Evolutionary conservation across 2,888 invertebrate genomes (phyloP).

Genomic region (Catocala nupta): DNA sequence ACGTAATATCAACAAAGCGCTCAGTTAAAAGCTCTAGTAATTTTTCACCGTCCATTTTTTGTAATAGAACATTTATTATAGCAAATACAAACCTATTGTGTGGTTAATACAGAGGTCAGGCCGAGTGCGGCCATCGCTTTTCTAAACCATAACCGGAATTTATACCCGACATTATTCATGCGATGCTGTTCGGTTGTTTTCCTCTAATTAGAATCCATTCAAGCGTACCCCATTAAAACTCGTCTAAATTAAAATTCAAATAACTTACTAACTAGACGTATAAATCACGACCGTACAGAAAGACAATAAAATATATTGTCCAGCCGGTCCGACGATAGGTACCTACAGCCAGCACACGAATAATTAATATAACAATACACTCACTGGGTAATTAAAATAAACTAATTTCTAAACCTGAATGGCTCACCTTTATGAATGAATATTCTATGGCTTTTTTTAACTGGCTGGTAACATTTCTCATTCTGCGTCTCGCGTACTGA

Average conservation of each 20-base stretch:
- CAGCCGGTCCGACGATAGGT: constrained; percentile 62
- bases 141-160: constrained; percentile 81
- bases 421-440: constrained; percentile 82
- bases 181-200: constrained; percentile 78
- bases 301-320: constrained; percentile 87
- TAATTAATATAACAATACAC: constrained; percentile 85
- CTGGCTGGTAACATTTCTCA: constrained; percentile 81
- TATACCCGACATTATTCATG: constrained; percentile 85
- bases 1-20: constrained; percentile 56
- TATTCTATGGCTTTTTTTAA: constrained; percentile 71
- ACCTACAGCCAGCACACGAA: constrained; percentile 59
- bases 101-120: constrained; percentile 65
- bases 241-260: constrained; percentile 86
- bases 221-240: constrained; percentile 84
- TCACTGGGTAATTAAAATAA: constrained; percentile 85
- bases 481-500: constrained; percentile 78
- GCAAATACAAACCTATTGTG: constrained; percentile 75
- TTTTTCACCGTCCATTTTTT: constrained; percentile 77
- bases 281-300: constrained; percentile 80
- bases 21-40: constrained; percentile 53
- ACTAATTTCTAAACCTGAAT: constrained; percentile 83
- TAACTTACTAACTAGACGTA: constrained; percentile 87
- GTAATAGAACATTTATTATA: constrained; percentile 77
- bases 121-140: constrained; percentile 64
- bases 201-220: constrained; percentile 87